These are phyloP conservation scores for Drosophila ambigua DNA, from an alignment of 1,140 invertebrate genomes.

Conservation along the genomic window DNA sequence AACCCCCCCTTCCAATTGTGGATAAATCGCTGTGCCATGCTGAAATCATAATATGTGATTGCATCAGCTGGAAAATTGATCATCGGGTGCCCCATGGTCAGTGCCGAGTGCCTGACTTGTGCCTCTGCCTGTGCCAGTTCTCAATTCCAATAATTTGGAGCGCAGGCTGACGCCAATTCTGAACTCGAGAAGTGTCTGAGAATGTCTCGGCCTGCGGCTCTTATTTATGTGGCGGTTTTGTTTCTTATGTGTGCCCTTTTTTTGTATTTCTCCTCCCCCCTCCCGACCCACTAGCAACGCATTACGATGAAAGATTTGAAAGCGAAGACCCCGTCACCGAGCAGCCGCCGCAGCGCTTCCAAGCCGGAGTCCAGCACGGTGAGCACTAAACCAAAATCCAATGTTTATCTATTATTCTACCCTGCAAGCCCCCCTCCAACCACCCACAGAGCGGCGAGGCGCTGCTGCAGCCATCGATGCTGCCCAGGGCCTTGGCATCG, in stretches of 20 bases:
- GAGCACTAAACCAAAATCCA: conserved; percentile 1
- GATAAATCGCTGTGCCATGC: conserved; percentile 19
- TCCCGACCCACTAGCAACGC: too few species aligned
- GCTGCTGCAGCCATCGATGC: conserved; percentile 20
- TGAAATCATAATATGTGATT: conserved; percentile 41
- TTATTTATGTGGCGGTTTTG: background rate
- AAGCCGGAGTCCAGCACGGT: conserved; percentile 32
- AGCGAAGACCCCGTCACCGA: conserved; percentile 23
- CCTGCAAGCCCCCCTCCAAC: too few species aligned
- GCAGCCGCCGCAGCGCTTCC: background rate
- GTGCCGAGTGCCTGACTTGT: conserved; percentile 86
- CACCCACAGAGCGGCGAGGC: conserved; percentile 19
- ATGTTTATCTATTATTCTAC: background rate
- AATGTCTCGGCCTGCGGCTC: conserved; percentile 4
- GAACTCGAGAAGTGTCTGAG: conserved; percentile 37
- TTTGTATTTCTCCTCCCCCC: background rate
- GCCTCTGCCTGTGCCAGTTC: conserved; percentile 87
- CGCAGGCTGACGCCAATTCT: conserved; percentile 18
- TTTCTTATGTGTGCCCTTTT: background rate
- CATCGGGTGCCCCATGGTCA: conserved; percentile 3
- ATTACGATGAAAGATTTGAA: conserved; percentile 49
- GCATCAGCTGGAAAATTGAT: conserved; percentile 45
- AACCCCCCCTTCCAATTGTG: conserved; percentile 22
- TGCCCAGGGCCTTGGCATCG: conserved; percentile 21
- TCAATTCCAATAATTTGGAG: conserved; percentile 87